Evolutionary conservation across 2,113 vertebrate species (phyloP).

Genomic region (Symphodus melops): DNA sequence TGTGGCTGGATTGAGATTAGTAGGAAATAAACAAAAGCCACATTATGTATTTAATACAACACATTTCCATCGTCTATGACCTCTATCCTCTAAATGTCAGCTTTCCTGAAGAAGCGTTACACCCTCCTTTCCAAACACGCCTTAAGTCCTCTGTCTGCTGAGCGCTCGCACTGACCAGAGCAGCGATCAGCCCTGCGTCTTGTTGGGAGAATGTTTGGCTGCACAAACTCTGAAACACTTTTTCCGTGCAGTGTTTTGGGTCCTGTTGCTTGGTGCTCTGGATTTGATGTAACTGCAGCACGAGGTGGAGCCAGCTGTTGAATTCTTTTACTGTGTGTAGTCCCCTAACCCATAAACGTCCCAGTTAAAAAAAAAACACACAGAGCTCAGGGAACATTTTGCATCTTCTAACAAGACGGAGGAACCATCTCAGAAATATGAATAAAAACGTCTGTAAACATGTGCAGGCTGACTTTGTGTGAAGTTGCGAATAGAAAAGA

Average conservation of each 20-base stretch:
- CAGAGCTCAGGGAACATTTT: slow-evolving; percentile 4
- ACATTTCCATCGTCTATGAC: not conserved
- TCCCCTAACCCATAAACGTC: slow-evolving; percentile 54
- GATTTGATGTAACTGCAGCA: slow-evolving; percentile 61
- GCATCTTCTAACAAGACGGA: not conserved
- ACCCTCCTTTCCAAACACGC: slow-evolving; percentile 9
- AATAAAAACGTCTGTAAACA: slow-evolving; percentile 12
- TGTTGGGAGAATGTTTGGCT: not conserved
- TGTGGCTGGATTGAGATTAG: too few relatives aligned
- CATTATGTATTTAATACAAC: too few relatives aligned
- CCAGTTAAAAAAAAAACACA: slow-evolving; percentile 37
- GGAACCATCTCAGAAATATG: not conserved
- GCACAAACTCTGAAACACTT: slow-evolving; percentile 49
- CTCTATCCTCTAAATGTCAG: too few relatives aligned
- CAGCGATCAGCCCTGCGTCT: not conserved
- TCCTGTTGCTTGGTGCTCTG: slow-evolving; percentile 57
- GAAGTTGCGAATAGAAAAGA: not conserved
- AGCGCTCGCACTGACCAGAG: not conserved
- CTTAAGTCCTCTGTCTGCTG: not conserved
- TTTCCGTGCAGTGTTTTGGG: slow-evolving; percentile 66
- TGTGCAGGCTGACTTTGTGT: not conserved
- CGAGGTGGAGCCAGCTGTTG: slow-evolving; percentile 56
- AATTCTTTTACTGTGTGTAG: slow-evolving; percentile 59
- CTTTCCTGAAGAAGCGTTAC: not conserved
- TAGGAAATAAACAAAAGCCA: not conserved